Evolutionary conservation across 2,888 invertebrate genomes (phyloP), one percentile per base, ranked within the genome.

Genomic region (Amphipoea lucens): DNA sequence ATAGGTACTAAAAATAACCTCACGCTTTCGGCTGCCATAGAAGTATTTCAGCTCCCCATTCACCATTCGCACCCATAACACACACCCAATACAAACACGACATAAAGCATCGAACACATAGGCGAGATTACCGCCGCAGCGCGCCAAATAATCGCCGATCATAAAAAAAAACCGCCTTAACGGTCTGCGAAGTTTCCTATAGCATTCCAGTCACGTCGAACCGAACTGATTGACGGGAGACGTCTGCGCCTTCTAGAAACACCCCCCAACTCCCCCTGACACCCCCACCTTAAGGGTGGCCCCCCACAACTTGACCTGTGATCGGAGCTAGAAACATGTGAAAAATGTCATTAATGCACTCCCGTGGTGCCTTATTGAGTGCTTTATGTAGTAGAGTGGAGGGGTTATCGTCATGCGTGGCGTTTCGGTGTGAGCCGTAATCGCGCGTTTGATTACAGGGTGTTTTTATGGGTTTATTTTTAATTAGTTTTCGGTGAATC

Each of bases 271-370:
- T 77, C 89, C 89, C 80, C 66, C 81, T 87, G 87, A 86, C 88
- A 78, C 79, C 83, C 76, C 65, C 48, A 68, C 70, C 79, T 40
- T 67, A 76, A 29, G 75, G 90, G 90, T 88, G 85, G 48, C 71
- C 81, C 83, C 87, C 88, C 86, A 77, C 86, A 81, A 92, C 94
- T 95, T 95, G 96, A 96, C 96, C 96, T 94, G 94, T 92, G 94
- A 94, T 92, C 93, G 91, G 92, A 85, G 89, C 91, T 92, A 94
- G 96, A 94, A 96, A 95, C 95, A 96, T 95, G 96, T 95, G 96
- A 96, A 96, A 96, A 96, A 96, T 96, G 96, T 95, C 96, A 96
- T 96, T 96, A 96, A 96, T 96, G 96, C 96, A 96, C 94, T 95
- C 92, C 92, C 90, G 91, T 91, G 90, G 90, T 87, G 89, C 91